phyloP scores from a whole-genome alignment of 2,888 invertebrate genomes.

The Lepidocyrtinus sp. region DNA sequence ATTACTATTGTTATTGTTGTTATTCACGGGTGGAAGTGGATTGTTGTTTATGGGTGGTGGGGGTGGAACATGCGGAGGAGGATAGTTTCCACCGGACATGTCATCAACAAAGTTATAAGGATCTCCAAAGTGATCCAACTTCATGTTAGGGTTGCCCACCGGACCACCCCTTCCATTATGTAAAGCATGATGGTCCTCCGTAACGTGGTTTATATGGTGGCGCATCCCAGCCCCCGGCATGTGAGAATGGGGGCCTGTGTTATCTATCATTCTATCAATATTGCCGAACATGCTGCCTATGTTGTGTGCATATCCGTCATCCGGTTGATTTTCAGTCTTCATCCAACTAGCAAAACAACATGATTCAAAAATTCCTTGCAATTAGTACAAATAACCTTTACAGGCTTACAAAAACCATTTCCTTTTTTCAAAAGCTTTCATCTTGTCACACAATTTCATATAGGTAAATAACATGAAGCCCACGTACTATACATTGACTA shows the following conservation, averaged over 20 bases:
- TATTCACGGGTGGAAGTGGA: slow-evolving; percentile 48
- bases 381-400: too few relatives aligned
- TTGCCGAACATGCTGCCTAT: slow-evolving; percentile 71
- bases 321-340: slow-evolving; percentile 82
- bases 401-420: too few relatives aligned
- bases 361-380: slow-evolving; percentile 45
- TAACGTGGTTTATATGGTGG: slow-evolving; percentile 51
- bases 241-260: slow-evolving; percentile 52
- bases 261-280: slow-evolving; percentile 69
- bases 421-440: too few relatives aligned
- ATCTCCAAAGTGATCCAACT: slow-evolving; percentile 73
- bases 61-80: slow-evolving; percentile 22
- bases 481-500: too few relatives aligned
- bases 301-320: slow-evolving; percentile 91
- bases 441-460: too few relatives aligned
- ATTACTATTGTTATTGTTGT: slow-evolving; percentile 73
- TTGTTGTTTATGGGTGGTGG: slow-evolving; percentile 41
- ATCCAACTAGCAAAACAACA: slow-evolving; percentile 65
- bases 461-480: too few relatives aligned
- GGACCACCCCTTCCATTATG: slow-evolving; percentile 39
- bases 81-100: slow-evolving; percentile 59
- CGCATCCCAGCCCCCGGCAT: slow-evolving; percentile 62
- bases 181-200: slow-evolving; percentile 54
- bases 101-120: slow-evolving; percentile 85
- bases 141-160: slow-evolving; percentile 61